Evolutionary conservation across 2,797 vertebrate genomes (phyloP).

Genomic region (Megaceryle alcyon): DNA sequence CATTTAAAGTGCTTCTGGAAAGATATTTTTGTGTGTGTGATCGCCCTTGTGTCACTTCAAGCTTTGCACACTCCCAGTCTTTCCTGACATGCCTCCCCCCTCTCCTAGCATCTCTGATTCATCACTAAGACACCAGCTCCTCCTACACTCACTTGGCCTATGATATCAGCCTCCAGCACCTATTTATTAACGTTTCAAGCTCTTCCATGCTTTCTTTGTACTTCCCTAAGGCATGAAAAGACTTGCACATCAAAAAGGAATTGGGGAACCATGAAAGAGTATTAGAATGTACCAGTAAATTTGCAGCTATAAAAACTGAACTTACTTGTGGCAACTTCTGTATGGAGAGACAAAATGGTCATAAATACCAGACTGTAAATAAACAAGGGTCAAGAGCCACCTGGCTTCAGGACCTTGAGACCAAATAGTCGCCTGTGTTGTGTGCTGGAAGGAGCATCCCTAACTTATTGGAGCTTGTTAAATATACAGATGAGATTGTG

Average conservation of each 20-base stretch:
- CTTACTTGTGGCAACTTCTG: neutral
- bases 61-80: neutral
- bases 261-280: constrained; percentile 3
- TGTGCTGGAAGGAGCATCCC: neutral
- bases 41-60: neutral
- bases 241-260: constrained; percentile 47
- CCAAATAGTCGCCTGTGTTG: neutral
- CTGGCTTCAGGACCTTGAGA: neutral
- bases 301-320: constrained; percentile 3
- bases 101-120: neutral
- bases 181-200: constrained; percentile 26
- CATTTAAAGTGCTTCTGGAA: neutral
- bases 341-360: neutral
- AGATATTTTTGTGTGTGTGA: neutral
- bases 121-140: constrained; percentile 4
- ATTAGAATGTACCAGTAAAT: constrained; percentile 13
- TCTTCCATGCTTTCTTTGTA: neutral
- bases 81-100: neutral
- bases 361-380: neutral
- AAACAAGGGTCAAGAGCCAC: neutral
- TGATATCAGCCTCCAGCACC: neutral
- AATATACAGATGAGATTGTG: neutral
- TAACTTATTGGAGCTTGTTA: neutral
- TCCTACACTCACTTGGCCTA: neutral
- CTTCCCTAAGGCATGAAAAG: constrained; percentile 20